Conservation (phyloP, 2,797 vertebrate species). For the Anableps anableps region DNA sequence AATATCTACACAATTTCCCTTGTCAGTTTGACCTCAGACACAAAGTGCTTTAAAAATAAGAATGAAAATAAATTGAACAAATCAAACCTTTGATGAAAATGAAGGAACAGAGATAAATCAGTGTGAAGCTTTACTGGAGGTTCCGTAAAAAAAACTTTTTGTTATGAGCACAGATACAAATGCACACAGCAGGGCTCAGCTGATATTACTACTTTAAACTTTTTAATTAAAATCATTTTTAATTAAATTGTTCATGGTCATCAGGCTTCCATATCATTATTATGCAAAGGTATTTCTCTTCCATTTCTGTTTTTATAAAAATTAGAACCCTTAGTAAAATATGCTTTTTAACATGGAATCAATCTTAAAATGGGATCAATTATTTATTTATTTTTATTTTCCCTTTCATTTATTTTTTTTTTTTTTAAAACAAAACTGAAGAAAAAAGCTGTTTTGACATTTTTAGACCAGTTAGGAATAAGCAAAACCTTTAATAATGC, state of each 20-base stretch:
- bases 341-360: background rate
- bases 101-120: constrained; percentile 28
- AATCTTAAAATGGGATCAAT: background rate
- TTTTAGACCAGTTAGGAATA: background rate
- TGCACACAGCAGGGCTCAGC: constrained; percentile 57
- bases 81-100: constrained; percentile 28
- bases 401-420: background rate
- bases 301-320: constrained; percentile 21
- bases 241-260: constrained; percentile 68
- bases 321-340: background rate
- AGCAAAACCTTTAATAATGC: background rate
- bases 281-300: constrained; percentile 54
- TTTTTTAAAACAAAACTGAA: background rate
- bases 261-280: constrained; percentile 64
- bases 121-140: constrained; percentile 45
- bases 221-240: constrained; percentile 76
- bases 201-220: constrained; percentile 67
- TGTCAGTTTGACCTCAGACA: constrained; percentile 18
- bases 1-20: background rate
- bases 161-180: constrained; percentile 49
- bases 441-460: background rate
- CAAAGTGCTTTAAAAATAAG: constrained; percentile 15
- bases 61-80: constrained; percentile 1
- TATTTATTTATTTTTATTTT: background rate
- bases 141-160: constrained; percentile 34